Base-by-base conservation (phyloP, 1,140 invertebrate genomes). In the Leptestheria dahalacensis region DNA sequence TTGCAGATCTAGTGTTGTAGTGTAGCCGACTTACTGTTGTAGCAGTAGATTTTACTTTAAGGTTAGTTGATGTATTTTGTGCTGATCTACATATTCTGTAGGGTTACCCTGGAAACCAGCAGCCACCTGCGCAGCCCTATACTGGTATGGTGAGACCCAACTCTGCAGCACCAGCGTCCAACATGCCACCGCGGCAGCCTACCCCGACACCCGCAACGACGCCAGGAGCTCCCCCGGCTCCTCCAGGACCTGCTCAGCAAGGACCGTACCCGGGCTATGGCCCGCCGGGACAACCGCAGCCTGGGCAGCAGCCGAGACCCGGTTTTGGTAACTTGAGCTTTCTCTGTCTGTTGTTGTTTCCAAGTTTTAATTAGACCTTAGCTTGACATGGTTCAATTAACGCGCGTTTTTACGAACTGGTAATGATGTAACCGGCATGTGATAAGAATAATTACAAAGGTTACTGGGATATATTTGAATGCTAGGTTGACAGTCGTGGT, bases 241-340 rank as follows among this genome's bases (percentile, higher is more conserved):
- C 20, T 12, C 53, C 26, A 10, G 26, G 33, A 15, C 53, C 26
- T 10, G 20, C 15, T n/a, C 24, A 25, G 18, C 24, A 26, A 29
- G 53, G 53, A 10, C 28, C 53, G 1, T 55, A 55, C n/a, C 53
- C 53, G 21, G 15, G 26, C 20, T 55, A 55, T 18, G 53, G 53
- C 1, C 53, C 53, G 6, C 53, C 53, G 2, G 53, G 24, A n/a
- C 53, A 28, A 11, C 26, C 53, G 15, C 53, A 41, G 33, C 6
- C 53, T 20, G 33, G 33, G 12, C 53, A 55, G 33, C 53, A 24
- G 33, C 53, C 26, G 3, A 26, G 33, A 55, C 53, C 53, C 21
- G n/a, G 26, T 10, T 55, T 26, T 10, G 53, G 53, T 55, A 55
- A 55, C 15, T 41, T 41, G 15, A 41, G 15, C 15, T 41, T 41